Evolutionary conservation across 1,140 invertebrate genomes (phyloP), one percentile per base, ranked within the genome.

Genomic region (Zaprionus taronus): DNA sequence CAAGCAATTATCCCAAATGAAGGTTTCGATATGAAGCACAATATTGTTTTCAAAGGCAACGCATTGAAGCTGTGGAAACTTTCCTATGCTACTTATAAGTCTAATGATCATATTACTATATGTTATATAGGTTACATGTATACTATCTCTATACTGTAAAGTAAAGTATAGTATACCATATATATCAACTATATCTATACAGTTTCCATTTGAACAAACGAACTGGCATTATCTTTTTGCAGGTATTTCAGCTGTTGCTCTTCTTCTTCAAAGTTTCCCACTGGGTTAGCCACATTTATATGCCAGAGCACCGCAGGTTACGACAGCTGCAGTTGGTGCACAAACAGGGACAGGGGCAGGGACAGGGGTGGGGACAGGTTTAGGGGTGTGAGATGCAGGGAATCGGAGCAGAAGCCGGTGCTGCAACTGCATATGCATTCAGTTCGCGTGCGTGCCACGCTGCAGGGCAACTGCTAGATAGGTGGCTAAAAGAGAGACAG

Each of bases 371-470:
- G 6, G 17, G 6, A 20, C 41, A n/a, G n/a, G 38, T 2, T 5
- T n/a, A 44, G 47, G 47, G 2, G 17, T 12, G 17, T 5, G 20
- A 20, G 47, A 15, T 38, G 12, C 17, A 17, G 41, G 41, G 36
- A 38, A 38, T 2, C 36, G 36, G 2, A 17, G 47, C 11, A 51
- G 47, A 11, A 51, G 47, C 20, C 9, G 47, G 4, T 12, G 47
- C 20, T 51, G 47, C 47, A 9, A 20, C 20, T 51, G 47, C 57
- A 70, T 62, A 9, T 70, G 57, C 24, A 53, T 70, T 41, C 56
- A 69, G 28, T 61, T 68, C 47, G 65, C 24, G 38, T 63, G 61
- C 61, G 61, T 63, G 61, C 61, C 28, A 7, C 15, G 65, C 65
- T 68, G 55, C 65, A 69, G 44, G 22, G 41, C 15, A 17, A 20